Evolutionary conservation across 92 coral and sea anemone species (phyloP), one percentile per base, ranked within the genome.

Genomic region (Chrysogorgia sp.): DNA sequence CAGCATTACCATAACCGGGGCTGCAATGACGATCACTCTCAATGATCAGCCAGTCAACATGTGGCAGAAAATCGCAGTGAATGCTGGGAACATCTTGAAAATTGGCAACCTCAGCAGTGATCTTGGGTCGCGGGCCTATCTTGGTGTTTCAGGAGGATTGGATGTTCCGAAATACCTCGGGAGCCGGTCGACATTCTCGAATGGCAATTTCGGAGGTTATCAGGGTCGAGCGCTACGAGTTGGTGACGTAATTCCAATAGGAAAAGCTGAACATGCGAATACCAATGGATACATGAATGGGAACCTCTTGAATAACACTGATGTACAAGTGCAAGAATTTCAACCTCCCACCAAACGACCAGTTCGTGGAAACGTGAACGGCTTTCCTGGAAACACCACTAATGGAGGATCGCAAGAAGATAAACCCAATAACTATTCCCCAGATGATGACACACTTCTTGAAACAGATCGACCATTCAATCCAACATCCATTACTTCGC

Each of bases 161-260:
- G 81, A 86, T 35, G 84, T 86, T 35, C 87, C 87, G 26, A 56
- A 76, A 49, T 86, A 86, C 47, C 87, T 86, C 40, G 90, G 90
- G 22, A 82, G 90, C 37, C 83, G 83, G 19, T 69, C 90, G 20
- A 86, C 90, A 9, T 86, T 86, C 47, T 61, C 86, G 19, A 83
- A 64, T 40, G 90, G 87, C 21, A 34, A 77, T 23, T 83, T 82
- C 19, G 90, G 90, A 7, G 90, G 90, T 15, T 37, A 82, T 29
- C 90, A 86, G 20, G 90, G 90, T 30, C 79, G 90, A 19, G 63
- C 87, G 37, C 65, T 86, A 34, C 43, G 24, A 40, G 66, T 45
- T 32, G 84, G 84, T 41, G 90, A 83, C 41, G 67, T 82, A 8
- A 20, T 86, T 15, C 71, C 72, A 10, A 12, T 83, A 24, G 90